Evolutionary conservation across 2,888 invertebrate genomes (phyloP).

Genomic region (Chouioia cunea): DNA sequence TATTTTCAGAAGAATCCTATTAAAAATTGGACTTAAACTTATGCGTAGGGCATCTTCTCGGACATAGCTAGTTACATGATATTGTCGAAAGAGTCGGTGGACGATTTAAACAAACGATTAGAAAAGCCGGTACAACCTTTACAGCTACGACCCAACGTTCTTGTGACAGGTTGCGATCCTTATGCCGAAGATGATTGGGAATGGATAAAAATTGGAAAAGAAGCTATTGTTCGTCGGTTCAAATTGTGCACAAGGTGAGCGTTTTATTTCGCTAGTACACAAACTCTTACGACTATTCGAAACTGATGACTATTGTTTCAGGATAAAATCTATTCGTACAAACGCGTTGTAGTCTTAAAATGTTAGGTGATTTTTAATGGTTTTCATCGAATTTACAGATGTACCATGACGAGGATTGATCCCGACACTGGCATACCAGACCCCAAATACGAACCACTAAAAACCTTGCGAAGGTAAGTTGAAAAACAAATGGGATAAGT

Average conservation of each 20-base stretch:
- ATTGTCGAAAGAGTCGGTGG: slow-evolving; percentile 70
- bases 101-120: slow-evolving; percentile 70
- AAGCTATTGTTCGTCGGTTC: slow-evolving; percentile 70
- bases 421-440: slow-evolving; percentile 69
- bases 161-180: slow-evolving; percentile 69
- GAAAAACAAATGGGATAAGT: slow-evolving; percentile 10
- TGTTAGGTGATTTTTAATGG: too few species aligned
- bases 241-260: slow-evolving; percentile 72
- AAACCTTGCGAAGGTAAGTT: slow-evolving; percentile 70
- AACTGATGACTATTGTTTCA: too few species aligned
- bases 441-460: slow-evolving; percentile 69
- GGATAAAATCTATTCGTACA: too few species aligned
- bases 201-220: slow-evolving; percentile 72
- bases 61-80: slow-evolving; percentile 72
- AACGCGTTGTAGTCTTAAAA: too few species aligned
- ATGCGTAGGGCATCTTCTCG: slow-evolving; percentile 70
- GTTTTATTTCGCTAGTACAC: background rate
- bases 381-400: slow-evolving; percentile 57
- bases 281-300: too few species aligned
- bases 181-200: slow-evolving; percentile 73
- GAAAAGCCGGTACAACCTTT: slow-evolving; percentile 65
- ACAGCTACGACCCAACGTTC: slow-evolving; percentile 73
- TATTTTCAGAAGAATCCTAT: background rate
- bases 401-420: slow-evolving; percentile 68
- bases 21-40: slow-evolving; percentile 38